phyloP scores from a whole-genome alignment of 2,888 invertebrate genomes.

The Eupithecia centaureata region DNA sequence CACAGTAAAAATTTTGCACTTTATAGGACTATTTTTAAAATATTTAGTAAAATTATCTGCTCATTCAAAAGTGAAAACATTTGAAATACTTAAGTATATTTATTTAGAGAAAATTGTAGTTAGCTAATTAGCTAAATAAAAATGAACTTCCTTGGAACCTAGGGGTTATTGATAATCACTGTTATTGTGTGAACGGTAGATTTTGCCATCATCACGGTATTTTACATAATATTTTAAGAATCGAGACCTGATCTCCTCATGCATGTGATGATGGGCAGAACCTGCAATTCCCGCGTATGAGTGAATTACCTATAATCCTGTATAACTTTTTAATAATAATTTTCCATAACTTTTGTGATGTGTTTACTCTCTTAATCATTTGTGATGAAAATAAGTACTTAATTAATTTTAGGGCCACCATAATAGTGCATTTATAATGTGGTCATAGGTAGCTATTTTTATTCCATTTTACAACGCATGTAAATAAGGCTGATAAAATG shows the following conservation, averaged over 20 bases:
- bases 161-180: no score
- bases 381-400: slow-evolving; percentile 66
- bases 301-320: neutral
- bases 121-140: slow-evolving; percentile 70
- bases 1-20: neutral
- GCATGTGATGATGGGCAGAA: no score
- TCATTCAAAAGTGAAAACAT: slow-evolving; percentile 29
- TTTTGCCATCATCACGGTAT: no score
- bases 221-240: no score
- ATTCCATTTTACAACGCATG: slow-evolving; percentile 61
- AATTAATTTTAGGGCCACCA: slow-evolving; percentile 59
- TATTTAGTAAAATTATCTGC: no score
- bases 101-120: slow-evolving; percentile 64
- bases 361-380: slow-evolving; percentile 23
- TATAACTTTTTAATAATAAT: slow-evolving; percentile 39
- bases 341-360: slow-evolving; percentile 61
- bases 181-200: no score
- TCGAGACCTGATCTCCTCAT: no score
- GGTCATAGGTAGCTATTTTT: slow-evolving; percentile 50
- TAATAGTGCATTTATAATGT: slow-evolving; percentile 53
- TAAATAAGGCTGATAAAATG: slow-evolving; percentile 72
- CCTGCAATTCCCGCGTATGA: no score
- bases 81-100: slow-evolving; percentile 39
- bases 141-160: slow-evolving; percentile 52
- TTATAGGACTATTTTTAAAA: slow-evolving; percentile 17